Conservation (phyloP, 2,797 vertebrate species). For the Halcyon chelicuti region DNA sequence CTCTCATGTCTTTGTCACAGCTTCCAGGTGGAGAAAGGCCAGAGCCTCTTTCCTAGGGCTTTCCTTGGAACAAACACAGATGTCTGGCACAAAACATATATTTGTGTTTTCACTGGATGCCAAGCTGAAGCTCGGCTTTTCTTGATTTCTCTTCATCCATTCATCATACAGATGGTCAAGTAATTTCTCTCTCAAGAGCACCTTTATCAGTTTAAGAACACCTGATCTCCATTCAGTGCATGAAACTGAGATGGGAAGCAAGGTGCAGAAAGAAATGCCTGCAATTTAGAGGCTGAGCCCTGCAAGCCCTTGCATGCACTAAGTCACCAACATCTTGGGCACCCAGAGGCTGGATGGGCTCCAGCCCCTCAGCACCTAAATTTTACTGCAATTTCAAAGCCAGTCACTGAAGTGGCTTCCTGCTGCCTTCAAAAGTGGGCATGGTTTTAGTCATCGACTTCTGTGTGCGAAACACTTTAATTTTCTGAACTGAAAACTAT, state of each 20-base stretch:
- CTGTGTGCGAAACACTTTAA: rapidly evolving
- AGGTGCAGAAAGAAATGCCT: background rate
- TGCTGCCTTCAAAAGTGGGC: background rate
- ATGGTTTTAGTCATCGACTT: rapidly evolving
- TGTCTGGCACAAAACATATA: background rate
- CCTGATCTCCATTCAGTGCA: background rate
- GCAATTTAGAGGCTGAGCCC: background rate
- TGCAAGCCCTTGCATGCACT: background rate
- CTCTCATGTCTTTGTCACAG: constrained; percentile 19
- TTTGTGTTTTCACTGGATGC: background rate
- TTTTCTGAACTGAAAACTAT: background rate
- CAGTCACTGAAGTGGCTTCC: background rate
- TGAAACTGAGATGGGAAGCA: background rate
- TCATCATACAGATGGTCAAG: background rate
- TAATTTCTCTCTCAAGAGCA: background rate
- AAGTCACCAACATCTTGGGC: background rate
- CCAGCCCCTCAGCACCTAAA: rapidly evolving
- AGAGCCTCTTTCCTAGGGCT: constrained; percentile 14
- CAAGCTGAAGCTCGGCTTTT: constrained; percentile 9
- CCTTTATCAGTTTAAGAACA: constrained; percentile 1
- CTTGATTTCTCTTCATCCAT: background rate
- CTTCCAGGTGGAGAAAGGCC: constrained; percentile 47
- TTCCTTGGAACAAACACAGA: constrained; percentile 36
- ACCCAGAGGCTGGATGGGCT: no score
- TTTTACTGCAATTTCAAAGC: rapidly evolving